Evolutionary conservation across 2,113 vertebrate species (phyloP).

Genomic region (Diglossa brunneiventris): DNA sequence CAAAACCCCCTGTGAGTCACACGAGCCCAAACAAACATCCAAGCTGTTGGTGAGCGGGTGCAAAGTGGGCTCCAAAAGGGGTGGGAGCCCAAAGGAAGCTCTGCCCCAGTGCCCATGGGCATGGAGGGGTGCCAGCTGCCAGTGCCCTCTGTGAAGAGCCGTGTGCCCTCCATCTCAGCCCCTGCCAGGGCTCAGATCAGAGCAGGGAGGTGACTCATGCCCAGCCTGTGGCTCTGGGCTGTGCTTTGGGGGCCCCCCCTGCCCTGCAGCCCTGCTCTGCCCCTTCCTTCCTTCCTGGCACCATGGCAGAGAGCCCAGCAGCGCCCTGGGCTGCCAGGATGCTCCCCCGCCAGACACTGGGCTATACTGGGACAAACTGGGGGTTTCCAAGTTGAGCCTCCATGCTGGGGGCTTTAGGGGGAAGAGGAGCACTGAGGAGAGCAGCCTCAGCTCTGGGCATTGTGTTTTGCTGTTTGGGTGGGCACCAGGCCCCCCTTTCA

Average conservation of each 20-base stretch:
- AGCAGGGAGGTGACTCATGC: not conserved
- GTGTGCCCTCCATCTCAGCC: not conserved
- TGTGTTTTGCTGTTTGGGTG: rapidly evolving
- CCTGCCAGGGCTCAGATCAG: not conserved
- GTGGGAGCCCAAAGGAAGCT: not conserved
- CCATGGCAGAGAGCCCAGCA: rapidly evolving
- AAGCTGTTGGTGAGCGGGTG: not conserved
- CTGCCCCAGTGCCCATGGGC: rapidly evolving
- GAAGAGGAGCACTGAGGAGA: not conserved
- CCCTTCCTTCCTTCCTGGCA: not conserved
- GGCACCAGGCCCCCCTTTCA: rapidly evolving
- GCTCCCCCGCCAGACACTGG: rapidly evolving
- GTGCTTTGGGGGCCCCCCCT: rapidly evolving
- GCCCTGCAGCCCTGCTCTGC: not conserved
- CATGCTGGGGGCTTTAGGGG: rapidly evolving
- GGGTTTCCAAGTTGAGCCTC: not conserved
- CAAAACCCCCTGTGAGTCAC: not conserved
- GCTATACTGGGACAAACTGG: not conserved
- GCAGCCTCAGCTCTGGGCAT: not conserved
- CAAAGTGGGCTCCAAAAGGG: not conserved
- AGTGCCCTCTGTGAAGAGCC: not conserved
- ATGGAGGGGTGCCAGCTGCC: not conserved
- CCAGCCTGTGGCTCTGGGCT: not conserved
- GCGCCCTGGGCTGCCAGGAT: not conserved
- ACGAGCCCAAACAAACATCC: not conserved